Evolutionary conservation across 2,797 vertebrate species (phyloP), one percentile per base, ranked within the genome.

Genomic region (Gymnoscopelus microlampas): DNA sequence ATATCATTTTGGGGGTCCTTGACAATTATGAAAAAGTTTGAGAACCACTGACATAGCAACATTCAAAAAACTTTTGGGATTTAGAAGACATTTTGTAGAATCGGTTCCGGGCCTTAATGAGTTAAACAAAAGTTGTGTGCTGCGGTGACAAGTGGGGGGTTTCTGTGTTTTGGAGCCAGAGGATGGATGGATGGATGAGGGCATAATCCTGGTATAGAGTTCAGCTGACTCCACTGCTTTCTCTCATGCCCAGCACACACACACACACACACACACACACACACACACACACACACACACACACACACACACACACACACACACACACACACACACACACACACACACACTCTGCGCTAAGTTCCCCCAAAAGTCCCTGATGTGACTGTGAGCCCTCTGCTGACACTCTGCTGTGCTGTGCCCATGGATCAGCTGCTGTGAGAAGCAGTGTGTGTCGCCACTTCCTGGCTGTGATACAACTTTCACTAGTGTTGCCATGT

Each of bases 131-230:
- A 89, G 68, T 89, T 85, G 35, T 80, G 72, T 79, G 73, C 83
- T 75, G 65, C 67, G 66, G 77, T 78, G 79, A 87, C 87, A 84
- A 82, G 81, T 75, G 78, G 80, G 77, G 86, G 5, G 19, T 60
- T 59, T 91, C 89, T 81, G 79, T 89, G 11, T 85, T 88, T 83
- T 64, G 74, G 67, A 90, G 90, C 84, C 85, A 85, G 77, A 71
- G 78, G 76, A 88, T 87, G 72, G 80, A 39, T 87, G 72, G 80
- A 39, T 19, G 19, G 19, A 19, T 19, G 19, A 83, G 76, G 82
- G 77, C 82, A 77, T 91, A 88, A 90, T 92, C 88, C 86, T 80
- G 69, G 86, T 85, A 85, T 77, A 83, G 74, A 92, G 88, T 91
- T 92, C 84, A 89, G 84, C 77, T 82, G 79, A 83, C 82, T 88